Base-by-base conservation (phyloP, 1,140 invertebrate genomes). In the Pseudomyrmex concolor region DNA sequence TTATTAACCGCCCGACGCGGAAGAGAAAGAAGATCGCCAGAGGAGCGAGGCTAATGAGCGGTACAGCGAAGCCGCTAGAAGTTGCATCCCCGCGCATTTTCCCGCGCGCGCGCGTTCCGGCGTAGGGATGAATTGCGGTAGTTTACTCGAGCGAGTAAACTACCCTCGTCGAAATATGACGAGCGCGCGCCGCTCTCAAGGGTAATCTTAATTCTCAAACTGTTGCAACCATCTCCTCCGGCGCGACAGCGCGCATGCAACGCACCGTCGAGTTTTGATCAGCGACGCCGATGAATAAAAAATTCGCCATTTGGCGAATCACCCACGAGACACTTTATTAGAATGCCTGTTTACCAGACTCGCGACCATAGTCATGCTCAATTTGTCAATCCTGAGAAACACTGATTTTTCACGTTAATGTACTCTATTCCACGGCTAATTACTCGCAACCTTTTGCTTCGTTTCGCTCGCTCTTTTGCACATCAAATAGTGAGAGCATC, bases 161-260 rank as follows among this genome's bases (percentile, higher is more conserved):
- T 54, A 80, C 76, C 51, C 54, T 71, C 66, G 76, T 48, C 55
- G 51, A 71, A 70, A 70, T 80, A 71, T 60, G 76, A 80, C 66
- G 54, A 59, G 55, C 51, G 17, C 34, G 17, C 64, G 17, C 13
- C 19, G n/a, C 50, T 86, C 91, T 89, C 91, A 3, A 34, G 91
- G 86, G 91, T 89, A 89, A 92, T 90, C 90, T 91, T 91, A 88
- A 92, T 92, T 90, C 89, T 89, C 89, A 83, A 87, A 84, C 73
- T 73, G 66, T 25, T 60, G 77, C 59, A 34, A 34, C 34, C 34
- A 34, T 7, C 57, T 54, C 34, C n/a, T 59, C 19, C 45, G 19
- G 9, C 66, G 76, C 50, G 34, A 45, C 15, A 13, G 43, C 43
- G 25, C 9, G 59, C 51, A 55, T 45, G 48, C 59, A 66, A 22